Percentiles rank a stretch among this genome's conserved stretches.
Evolutionary conservation across 1,140 invertebrate species (phyloP).

Genomic region (Lethocerus indicus): DNA sequence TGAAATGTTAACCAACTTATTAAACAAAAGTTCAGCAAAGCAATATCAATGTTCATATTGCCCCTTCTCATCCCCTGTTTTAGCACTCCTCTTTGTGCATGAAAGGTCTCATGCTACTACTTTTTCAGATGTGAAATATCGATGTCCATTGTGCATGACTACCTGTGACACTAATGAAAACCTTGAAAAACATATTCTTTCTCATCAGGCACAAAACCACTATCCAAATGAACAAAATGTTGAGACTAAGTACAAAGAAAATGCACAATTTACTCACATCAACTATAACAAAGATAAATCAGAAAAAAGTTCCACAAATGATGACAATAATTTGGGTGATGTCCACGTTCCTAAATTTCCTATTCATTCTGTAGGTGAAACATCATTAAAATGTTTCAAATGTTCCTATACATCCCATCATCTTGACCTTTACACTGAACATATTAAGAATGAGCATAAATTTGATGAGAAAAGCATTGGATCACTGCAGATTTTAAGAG

Average conservation of each 20-base stretch:
- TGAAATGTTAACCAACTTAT: conserved; percentile 2
- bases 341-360: neutral
- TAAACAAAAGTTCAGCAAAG: conserved; percentile 22
- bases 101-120: conserved; percentile 50
- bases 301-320: conserved; percentile 1
- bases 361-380: neutral
- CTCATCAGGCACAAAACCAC: conserved; percentile 4
- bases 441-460: conserved; percentile 7
- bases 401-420: conserved; percentile 5
- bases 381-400: conserved; percentile 9
- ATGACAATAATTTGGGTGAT: conserved; percentile 12
- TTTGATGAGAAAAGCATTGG: conserved; percentile 6
- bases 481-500: conserved; percentile 11
- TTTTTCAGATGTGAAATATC: conserved; percentile 19
- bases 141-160: conserved; percentile 41
- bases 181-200: conserved; percentile 12
- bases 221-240: neutral
- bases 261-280: neutral
- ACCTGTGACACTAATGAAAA: conserved; percentile 24
- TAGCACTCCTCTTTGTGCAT: conserved; percentile 80
- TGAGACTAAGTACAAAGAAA: neutral
- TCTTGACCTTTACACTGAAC: neutral
- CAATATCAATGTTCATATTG: conserved; percentile 78
- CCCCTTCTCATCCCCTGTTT: conserved; percentile 69
- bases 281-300: neutral